These are phyloP conservation scores for Morelia viridis DNA, from an alignment of 2,797 vertebrate species.

Conservation along the genomic window DNA sequence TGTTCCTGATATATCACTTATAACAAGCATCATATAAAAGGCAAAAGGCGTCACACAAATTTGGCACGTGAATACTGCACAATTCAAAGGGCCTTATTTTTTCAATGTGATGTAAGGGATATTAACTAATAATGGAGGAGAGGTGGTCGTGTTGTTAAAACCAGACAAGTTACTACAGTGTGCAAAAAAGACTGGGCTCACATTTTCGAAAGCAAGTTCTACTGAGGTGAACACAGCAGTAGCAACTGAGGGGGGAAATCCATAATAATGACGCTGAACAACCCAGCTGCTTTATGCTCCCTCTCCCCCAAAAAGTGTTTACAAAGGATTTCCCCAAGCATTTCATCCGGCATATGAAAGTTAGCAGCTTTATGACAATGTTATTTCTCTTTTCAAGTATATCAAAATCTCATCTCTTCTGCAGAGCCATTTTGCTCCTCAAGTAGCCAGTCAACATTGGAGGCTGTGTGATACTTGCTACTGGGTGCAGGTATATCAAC, in stretches of 20 bases:
- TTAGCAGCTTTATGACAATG: conserved; percentile 65
- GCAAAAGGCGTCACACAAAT: conserved; percentile 62
- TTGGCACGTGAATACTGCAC: conserved; percentile 67
- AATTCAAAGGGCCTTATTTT: conserved; percentile 51
- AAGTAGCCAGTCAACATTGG: fast-evolving
- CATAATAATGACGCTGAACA: conserved; percentile 41
- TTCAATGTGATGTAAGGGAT: conserved; percentile 31
- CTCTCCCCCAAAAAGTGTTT: conserved; percentile 43
- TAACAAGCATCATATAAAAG: conserved; percentile 45
- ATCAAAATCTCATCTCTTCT: conserved; percentile 23
- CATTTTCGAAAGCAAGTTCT: conserved; percentile 26
- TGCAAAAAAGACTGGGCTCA: conserved; percentile 40
- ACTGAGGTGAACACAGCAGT: conserved; percentile 38
- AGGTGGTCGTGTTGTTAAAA: not conserved
- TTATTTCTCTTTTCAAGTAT: conserved; percentile 40
- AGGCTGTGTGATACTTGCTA: conserved; percentile 11
- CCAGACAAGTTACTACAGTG: conserved; percentile 25
- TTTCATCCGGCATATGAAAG: conserved; percentile 56
- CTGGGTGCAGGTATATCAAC: not conserved
- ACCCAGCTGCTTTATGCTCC: conserved; percentile 62
- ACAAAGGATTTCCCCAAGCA: conserved; percentile 42
- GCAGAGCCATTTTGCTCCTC: conserved; percentile 49
- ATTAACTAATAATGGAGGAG: conserved; percentile 29
- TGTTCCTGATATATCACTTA: conserved; percentile 30
- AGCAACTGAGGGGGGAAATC: conserved; percentile 24